Conservation (phyloP, 2,797 vertebrate species). For the Malacoraja senta region DNA sequence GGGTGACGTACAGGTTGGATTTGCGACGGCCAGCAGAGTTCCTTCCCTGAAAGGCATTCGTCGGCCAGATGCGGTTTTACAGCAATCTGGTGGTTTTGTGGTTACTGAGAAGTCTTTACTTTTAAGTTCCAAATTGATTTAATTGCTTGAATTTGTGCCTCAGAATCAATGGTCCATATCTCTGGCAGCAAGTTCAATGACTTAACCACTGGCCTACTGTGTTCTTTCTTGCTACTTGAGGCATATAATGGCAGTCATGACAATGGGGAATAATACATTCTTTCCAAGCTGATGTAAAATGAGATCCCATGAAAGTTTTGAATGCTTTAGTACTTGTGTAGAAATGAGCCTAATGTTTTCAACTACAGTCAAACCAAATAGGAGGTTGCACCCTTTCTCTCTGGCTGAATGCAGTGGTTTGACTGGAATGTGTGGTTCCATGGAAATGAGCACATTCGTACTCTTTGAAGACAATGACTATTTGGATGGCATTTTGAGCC, state of each 20-base stretch:
- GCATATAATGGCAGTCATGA: neutral
- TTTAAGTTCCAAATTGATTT: no score
- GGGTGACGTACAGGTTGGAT: no score
- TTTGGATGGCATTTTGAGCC: conserved; percentile 8
- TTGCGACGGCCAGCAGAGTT: no score
- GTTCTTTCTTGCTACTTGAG: neutral
- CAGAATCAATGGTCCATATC: no score
- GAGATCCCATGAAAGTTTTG: neutral
- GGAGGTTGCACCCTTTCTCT: neutral
- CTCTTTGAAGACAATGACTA: neutral
- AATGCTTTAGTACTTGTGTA: neutral
- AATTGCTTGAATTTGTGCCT: no score
- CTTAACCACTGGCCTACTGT: no score
- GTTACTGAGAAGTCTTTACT: no score
- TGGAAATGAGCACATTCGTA: neutral
- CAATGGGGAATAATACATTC: neutral
- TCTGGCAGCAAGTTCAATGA: no score
- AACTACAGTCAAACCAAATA: conserved; percentile 2
- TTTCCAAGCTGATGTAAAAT: neutral
- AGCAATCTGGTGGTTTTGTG: no score
- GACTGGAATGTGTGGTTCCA: neutral
- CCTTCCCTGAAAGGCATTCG: no score
- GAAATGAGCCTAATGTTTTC: neutral
- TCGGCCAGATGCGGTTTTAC: no score
- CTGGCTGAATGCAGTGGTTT: neutral